Evolutionary conservation across 2,113 vertebrate genomes (phyloP).

Genomic region (Brachypodius melanocephalos): DNA sequence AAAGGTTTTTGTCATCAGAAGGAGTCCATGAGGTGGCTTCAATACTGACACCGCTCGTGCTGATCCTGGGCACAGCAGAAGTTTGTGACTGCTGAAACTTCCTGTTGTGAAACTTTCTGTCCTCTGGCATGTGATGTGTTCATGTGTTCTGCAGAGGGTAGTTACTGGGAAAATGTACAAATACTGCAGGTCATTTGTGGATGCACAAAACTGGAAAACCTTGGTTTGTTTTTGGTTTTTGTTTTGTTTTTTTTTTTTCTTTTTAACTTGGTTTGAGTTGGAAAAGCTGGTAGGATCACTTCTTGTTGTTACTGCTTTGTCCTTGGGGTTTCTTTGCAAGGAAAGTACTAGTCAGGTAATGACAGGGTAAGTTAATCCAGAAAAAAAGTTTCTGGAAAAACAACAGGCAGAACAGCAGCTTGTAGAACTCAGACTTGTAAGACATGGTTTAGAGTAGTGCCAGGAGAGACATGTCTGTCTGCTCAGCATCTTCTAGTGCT

Average conservation of each 20-base stretch:
- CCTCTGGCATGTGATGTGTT: neutral
- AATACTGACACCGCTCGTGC: rapidly evolving
- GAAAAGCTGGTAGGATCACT: neutral
- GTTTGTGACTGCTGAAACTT: neutral
- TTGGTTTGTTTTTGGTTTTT: neutral
- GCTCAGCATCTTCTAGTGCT: neutral
- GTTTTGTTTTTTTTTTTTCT: neutral
- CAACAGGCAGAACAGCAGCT: neutral
- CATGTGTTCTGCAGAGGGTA: neutral
- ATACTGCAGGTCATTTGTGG: neutral
- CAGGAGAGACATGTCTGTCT: neutral
- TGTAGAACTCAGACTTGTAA: neutral
- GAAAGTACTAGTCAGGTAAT: neutral
- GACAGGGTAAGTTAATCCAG: neutral
- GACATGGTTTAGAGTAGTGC: neutral
- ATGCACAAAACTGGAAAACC: neutral
- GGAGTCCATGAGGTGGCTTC: neutral
- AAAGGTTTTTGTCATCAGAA: neutral
- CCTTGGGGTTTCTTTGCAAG: neutral
- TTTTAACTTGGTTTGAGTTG: neutral
- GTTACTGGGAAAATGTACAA: neutral
- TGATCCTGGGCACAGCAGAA: neutral
- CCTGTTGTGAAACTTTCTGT: neutral
- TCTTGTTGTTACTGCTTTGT: neutral
- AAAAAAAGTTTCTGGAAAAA: neutral